Evolutionary conservation across 2,113 vertebrate species (phyloP), one percentile per base, ranked within the genome.

Genomic region (Sarotherodon lohbergeri): DNA sequence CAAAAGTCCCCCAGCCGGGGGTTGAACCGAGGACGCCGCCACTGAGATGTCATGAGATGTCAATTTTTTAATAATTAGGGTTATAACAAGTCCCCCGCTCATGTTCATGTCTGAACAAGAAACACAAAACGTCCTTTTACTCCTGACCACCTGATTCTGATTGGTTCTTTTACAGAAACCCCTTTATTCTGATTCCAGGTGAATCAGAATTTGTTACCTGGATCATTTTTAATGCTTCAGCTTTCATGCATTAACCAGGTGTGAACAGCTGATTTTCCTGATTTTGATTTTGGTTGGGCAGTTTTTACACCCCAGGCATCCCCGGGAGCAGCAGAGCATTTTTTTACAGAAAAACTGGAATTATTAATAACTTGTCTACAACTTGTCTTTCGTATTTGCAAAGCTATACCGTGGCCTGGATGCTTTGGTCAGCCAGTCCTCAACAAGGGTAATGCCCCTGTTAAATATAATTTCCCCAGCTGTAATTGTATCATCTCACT

Each of bases 371-470:
- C 2, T 46, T 39, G 19, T 68, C 34, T 39, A 68, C 19, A 41
- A 68, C 7, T 39, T 63, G 57, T 19, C 16, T 19, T 73, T 27
- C 27, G 16, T 17, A 6, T 27, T 29, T 73, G 41, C 1, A 27
- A 46, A 46, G 41, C 22, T 0, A 22, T 27, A 9, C 16, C 1
- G 3, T 48, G 71, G 43, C 24, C 43, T 50, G 24, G 24, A 76
- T 29, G 24, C 43, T 48, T 48, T 76, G 24, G 71, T 73, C 34
- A 41, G 41, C 9, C 5, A 5, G 12, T 43, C 10, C n/a, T 39
- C 34, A 66, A n/a, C 17, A 39, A 73, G 39, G 22, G 27, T 27
- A 22, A 73, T 46, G 39, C 22, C 5, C 22, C 39, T 6, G 13
- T 24, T 73, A 27, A 27, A 73, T 2, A 46, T 46, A 27, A 73